Evolutionary conservation across 2,113 vertebrate genomes (phyloP), one percentile per base, ranked within the genome.

Genomic region (Pionites leucogaster): DNA sequence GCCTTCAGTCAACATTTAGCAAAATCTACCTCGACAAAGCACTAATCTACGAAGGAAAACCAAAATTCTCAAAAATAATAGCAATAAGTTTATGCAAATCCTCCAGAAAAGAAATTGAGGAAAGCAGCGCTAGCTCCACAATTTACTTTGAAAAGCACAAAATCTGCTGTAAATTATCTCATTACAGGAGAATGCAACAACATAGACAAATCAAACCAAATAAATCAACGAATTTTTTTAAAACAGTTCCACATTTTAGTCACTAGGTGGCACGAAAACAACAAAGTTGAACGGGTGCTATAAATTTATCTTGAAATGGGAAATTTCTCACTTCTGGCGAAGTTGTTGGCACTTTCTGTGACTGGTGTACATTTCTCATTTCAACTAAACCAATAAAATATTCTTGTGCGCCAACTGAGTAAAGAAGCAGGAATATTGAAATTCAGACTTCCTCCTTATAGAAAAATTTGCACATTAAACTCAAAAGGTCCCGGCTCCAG

Each of bases 181-280:
- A 52, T 49, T 67, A 76, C 14, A 33, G 8, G 20, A 76, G 91
- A 91, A 87, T 23, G 11, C 8, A 93, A 46, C 22, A 62, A 11
- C 37, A 39, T 28, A 63, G 86, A 71, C 28, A 27, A 44, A 60
- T 49, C 20, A 62, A 50, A 2, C 0, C 7, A 6, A 37, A 37
- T 3, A 49, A 49, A 59, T 3, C 5, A 53, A 12, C 5, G 7
- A 28, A 31, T 60, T 13, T 7, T 67, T 5, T 2, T 11, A 80
- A 71, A 24, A 39, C 6, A 5, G n/a, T 79, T 82, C n/a, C 50
- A 64, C 7, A 14, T 17, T 80, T 74, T 16, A 7, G 47, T 96
- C 98, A 98, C 92, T 72, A 98, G 98, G 63, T 97, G 98, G 97
- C 93, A 79, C 23, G 95, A 76, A n/a, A 97, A 91, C 75, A 94